Evolutionary conservation across 2,888 invertebrate species (phyloP), one percentile per base, ranked within the genome.

Genomic region (Calliphora vomitoria): DNA sequence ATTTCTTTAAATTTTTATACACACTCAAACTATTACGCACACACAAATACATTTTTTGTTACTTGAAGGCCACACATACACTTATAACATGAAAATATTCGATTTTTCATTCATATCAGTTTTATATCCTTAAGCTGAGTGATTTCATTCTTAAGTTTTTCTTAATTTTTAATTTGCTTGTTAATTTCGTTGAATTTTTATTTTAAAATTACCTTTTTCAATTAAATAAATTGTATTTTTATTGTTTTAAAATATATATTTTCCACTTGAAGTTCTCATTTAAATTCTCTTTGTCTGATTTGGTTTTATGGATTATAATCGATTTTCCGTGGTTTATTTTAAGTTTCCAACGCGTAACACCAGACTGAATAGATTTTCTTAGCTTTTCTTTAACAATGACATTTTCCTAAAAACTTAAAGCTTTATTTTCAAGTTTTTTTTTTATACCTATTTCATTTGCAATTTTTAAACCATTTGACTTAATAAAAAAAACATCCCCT

Each of bases 321-420:
- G 87, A 87, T 87, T 87, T 87, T 75, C 82, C 85, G 87, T 85
- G 79, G 68, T 75, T 79, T 66, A 78, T 84, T 85, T 74, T 64
- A 79, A 62, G 66, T 72, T 84, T 76, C n/a, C 87, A 84, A 87
- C 75, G 83, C 76, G 69, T 85, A 82, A 87, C 79, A 79, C 82
- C 72, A 82, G 69, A 87, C 87, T 85, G 79, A 87, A 79, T 66
- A 31, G 31, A 71, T 79, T 71, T 87, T 82, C 68, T 71, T 78
- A 75, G 85, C 75, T 85, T 75, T 85, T 50, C 82, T 79, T 82
- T 79, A 79, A 85, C 78, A 79, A 64, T 79, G 78, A 82, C 78
- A 79, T 79, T 87, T 87, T 80, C 68, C 78, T 10, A 20, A 4
- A 35, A 69, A 81, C 58, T 74, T 74, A 87, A 85, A 87, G 87